phyloP scores from a whole-genome alignment of 2,113 vertebrate genomes.

The Strix aluco region DNA sequence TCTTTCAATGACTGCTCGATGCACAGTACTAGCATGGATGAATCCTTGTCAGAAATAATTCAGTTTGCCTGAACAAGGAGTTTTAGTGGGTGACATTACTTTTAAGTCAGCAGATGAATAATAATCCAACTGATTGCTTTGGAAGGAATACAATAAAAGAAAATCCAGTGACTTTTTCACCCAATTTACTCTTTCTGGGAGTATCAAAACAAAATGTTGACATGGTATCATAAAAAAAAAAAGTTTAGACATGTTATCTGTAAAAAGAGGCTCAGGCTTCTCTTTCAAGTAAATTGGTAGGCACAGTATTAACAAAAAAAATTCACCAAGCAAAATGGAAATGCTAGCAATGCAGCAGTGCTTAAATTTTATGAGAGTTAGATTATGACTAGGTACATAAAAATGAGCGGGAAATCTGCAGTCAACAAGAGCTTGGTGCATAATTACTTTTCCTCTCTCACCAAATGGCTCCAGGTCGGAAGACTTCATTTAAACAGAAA shows the following conservation, averaged over 20 bases:
- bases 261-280: constrained; percentile 15
- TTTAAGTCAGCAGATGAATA: constrained; percentile 57
- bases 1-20: constrained; percentile 2
- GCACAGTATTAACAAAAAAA: constrained; percentile 21
- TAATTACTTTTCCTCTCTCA: constrained; percentile 55
- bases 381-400: constrained; percentile 71
- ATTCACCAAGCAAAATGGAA: constrained; percentile 61
- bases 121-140: constrained; percentile 32
- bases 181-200: background rate
- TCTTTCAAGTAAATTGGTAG: constrained; percentile 62
- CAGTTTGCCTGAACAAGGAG: constrained; percentile 48
- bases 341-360: constrained; percentile 62
- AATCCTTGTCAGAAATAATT: constrained; percentile 55
- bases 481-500: constrained; percentile 60
- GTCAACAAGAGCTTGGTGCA: constrained; percentile 46
- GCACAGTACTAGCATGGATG: background rate
- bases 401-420: constrained; percentile 58
- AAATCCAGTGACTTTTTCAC: constrained; percentile 27
- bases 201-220: constrained; percentile 3
- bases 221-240: constrained; percentile 31
- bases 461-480: constrained; percentile 45
- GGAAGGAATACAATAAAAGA: constrained; percentile 7
- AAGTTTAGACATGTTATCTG: background rate
- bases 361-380: constrained; percentile 70
- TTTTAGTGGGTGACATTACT: constrained; percentile 48